Base-by-base conservation (phyloP, 2,888 invertebrate genomes). In the Eupithecia vulgata region DNA sequence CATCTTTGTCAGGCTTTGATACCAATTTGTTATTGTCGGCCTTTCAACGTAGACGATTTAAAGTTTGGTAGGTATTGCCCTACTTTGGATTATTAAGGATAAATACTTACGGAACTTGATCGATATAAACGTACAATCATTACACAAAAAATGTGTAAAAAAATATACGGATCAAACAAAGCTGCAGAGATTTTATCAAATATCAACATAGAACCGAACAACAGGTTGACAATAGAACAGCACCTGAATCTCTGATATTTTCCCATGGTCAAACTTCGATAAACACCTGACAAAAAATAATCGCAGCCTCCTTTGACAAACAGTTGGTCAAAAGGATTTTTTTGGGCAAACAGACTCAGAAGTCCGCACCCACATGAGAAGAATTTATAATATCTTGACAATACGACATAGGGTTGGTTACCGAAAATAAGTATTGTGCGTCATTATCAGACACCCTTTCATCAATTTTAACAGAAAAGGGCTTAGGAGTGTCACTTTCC, bases 1-100 rank as follows among this genome's bases (percentile, higher is more conserved):
- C 93, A 93, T 93, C 94, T 94, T 93, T 94, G 94, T 94, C 91
- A 93, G 88, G 90, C 93, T 92, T 90, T 93, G 91, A 93, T 94
- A 91, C 92, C 90, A 89, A 94, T 94, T 94, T 93, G 93, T 94
- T 90, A 91, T 87, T 91, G 94, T 94, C 94, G 89, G 89, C 88
- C 89, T 90, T 91, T 92, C 91, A 92, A 90, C 91, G 88, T 87
- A 84, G 87, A 89, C 89, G 87, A 91, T 92, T 93, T 91, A 92
- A 90, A 93, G 88, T 93, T 93, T 91, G 89, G 88, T 90, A 91
- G 91, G 87, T 90, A 88, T 91, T 87, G 85, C 82, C 85, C 86
- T 85, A 84, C 84, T 87, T 85, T 83, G 84, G 88, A 88, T 88
- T 87, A 85, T 81, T 81, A 83, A 84, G 83, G 76, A 76, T 74